These are phyloP conservation scores for Rhaphigaster nebulosa DNA, from an alignment of 2,888 invertebrate species.

Conservation along the genomic window DNA sequence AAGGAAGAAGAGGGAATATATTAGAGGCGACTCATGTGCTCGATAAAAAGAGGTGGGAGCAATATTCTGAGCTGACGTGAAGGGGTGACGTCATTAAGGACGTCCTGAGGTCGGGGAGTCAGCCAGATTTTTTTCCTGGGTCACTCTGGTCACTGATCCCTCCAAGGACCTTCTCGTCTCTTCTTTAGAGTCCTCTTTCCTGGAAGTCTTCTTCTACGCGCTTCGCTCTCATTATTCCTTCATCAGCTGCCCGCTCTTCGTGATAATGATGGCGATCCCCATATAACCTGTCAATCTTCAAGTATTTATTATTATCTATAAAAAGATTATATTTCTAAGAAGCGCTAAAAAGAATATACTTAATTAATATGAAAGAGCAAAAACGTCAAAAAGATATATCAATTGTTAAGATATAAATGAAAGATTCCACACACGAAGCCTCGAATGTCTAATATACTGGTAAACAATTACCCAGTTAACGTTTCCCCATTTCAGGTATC, in stretches of 20 bases:
- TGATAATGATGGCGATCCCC: not conserved
- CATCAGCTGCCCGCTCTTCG: not conserved
- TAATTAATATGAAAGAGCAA: too few relatives aligned
- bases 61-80: too few relatives aligned
- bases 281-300: not conserved
- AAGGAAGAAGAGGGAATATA: not conserved
- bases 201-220: not conserved
- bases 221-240: not conserved
- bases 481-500: too few relatives aligned
- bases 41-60: not conserved
- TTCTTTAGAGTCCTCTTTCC: not conserved
- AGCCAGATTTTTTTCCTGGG: slow-evolving; percentile 40
- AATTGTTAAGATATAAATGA: too few relatives aligned
- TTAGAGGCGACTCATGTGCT: not conserved
- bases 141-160: slow-evolving; percentile 15
- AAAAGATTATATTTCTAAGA: too few relatives aligned
- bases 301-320: too few relatives aligned
- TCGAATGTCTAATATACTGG: too few relatives aligned
- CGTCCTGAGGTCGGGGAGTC: slow-evolving; percentile 50
- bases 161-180: slow-evolving; percentile 8
- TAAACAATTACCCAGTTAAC: too few relatives aligned
- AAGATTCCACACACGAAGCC: too few relatives aligned
- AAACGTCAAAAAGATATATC: too few relatives aligned
- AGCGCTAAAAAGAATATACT: too few relatives aligned
- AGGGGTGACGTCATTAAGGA: slow-evolving; percentile 54